phyloP scores from a whole-genome alignment of 2,797 vertebrate species.

The Selene dorsalis region DNA sequence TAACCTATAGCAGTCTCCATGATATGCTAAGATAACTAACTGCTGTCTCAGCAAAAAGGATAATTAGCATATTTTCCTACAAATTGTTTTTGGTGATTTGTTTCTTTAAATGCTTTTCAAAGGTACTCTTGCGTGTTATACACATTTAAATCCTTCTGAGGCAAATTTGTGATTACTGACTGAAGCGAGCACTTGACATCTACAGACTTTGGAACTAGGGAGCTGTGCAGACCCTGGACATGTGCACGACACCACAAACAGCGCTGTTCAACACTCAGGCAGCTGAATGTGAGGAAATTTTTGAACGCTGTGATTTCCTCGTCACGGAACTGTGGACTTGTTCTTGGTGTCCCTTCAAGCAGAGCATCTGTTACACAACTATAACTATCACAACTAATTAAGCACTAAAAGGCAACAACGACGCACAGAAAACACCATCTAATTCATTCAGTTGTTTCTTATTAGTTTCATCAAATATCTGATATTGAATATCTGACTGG shows the following conservation, averaged over 20 bases:
- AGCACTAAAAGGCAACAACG: constrained; percentile 18
- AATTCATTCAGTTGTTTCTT: constrained; percentile 18
- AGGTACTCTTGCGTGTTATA: background rate
- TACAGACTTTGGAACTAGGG: background rate
- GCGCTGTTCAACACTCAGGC: background rate
- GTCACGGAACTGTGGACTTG: constrained; percentile 34
- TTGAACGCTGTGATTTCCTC: constrained; percentile 10
- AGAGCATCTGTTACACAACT: constrained; percentile 30
- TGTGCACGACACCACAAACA: constrained; percentile 4
- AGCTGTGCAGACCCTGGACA: background rate
- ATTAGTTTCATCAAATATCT: constrained; percentile 23
- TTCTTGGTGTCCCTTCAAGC: constrained; percentile 47
- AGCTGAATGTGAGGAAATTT: constrained; percentile 21
- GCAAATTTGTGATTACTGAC: background rate
- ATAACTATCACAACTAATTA: constrained; percentile 46
- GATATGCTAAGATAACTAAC: no score
- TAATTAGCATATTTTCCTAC: no score
- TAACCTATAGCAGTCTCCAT: no score
- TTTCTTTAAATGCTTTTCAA: no score
- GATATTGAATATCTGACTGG: constrained; percentile 37
- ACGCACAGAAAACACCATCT: background rate
- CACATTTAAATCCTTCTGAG: background rate
- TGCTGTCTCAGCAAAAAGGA: no score
- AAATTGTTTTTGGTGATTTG: no score
- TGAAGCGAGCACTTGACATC: background rate